Conservation (phyloP, 2,888 invertebrate species). For the Sepiola atlantica region DNA sequence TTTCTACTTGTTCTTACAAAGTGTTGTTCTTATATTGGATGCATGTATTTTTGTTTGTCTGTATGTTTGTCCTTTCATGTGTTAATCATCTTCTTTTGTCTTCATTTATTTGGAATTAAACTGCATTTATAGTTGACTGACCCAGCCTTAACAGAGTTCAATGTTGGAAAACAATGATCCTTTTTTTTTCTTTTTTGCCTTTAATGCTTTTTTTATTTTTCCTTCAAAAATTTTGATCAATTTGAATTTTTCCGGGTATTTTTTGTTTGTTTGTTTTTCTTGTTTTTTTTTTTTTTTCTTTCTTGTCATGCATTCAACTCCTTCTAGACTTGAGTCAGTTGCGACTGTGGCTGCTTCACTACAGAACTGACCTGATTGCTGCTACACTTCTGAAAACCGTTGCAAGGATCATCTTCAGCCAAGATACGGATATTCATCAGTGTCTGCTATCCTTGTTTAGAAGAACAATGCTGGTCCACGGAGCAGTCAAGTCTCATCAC, state of each 20-base stretch:
- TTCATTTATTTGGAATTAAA: not conserved
- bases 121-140: not conserved
- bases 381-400: not conserved
- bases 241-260: not conserved
- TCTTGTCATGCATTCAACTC: not conserved
- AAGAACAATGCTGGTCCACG: not conserved
- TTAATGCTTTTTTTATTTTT: not conserved
- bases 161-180: not conserved
- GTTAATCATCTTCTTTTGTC: not conserved
- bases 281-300: not conserved
- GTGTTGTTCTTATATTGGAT: not conserved
- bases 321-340: conserved; percentile 1
- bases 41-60: not conserved
- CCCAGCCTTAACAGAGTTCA: conserved; percentile 15
- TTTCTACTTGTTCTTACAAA: not conserved
- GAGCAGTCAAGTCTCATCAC: not conserved
- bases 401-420: not conserved
- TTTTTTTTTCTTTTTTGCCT: not conserved
- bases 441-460: not conserved
- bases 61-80: no score
- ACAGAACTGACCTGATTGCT: not conserved
- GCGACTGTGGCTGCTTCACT: not conserved
- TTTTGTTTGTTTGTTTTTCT: not conserved
- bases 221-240: not conserved
- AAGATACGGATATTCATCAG: not conserved